Evolutionary conservation across 2,797 vertebrate species (phyloP), one percentile per base, ranked within the genome.

Genomic region (Liparis tanakae): DNA sequence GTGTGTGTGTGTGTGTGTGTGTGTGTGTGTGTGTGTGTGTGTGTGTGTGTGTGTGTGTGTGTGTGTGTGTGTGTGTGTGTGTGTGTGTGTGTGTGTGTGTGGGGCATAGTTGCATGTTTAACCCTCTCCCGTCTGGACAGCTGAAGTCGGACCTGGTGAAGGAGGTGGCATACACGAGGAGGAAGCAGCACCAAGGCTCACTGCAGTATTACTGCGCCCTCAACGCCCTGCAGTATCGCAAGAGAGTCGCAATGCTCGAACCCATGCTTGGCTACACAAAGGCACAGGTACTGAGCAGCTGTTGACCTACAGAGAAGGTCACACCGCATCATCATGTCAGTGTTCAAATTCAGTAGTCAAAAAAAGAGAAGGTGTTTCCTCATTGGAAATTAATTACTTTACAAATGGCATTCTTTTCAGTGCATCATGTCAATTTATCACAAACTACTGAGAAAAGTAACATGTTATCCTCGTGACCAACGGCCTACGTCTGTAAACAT

Each of bases 131-230:
- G 36, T 85, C 66, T 67, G 20, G 71, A 61, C 91, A 99, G 98
- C 84, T 97, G 79, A 99, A 98, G 92, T 79, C 93, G 0, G 98
- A 98, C 86, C 85, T 96, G 39, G 94, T 96, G 74, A 95, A 94
- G 73, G 98, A 99, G 90, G 98, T 99, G 82, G 97, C 97, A 0
- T 96, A 94, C 55, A 95, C 96, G 0, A 93, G 98, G 57, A 95
- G 96, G 91, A 99, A 98, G 84, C 98, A 99, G 90, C 98, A 99
- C 84, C 96, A 97, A 72, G 96, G 97, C 2, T 96, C 97, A 1
- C 92, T 99, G 78, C 98, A 99, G 74, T 99, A 99, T 87, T 99
- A 99, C 88, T 98, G 97, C 22, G 96, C 98, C 76, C 95, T 99
- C 80, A 99, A 99, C 0, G 97, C 97, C 2, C 94, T 99, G 78